phyloP scores from a whole-genome alignment of 2,888 invertebrate species.

The Andricus curvator region DNA sequence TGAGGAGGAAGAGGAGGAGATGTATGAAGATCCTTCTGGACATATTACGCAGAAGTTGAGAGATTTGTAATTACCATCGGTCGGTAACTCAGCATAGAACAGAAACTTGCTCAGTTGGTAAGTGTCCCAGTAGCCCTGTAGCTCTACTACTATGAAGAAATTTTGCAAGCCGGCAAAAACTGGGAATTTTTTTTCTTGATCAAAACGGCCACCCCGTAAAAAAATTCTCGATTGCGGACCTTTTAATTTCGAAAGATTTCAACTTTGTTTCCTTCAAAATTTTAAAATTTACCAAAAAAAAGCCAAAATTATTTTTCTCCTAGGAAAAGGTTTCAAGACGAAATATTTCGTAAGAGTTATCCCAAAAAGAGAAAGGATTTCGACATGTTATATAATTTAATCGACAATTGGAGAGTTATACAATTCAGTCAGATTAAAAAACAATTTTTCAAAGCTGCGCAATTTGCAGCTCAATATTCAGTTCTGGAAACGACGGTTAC shows the following conservation, averaged over 20 bases:
- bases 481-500: slow-evolving; percentile 87
- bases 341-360: slow-evolving; percentile 84
- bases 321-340: slow-evolving; percentile 79
- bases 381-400: slow-evolving; percentile 85
- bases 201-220: neutral
- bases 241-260: neutral
- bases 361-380: slow-evolving; percentile 87
- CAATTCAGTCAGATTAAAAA: slow-evolving; percentile 83
- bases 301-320: slow-evolving; percentile 13
- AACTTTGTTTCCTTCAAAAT: neutral
- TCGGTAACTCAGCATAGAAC: too few species aligned
- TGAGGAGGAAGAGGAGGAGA: too few species aligned
- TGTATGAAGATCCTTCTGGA: too few species aligned
- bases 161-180: too few species aligned
- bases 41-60: too few species aligned
- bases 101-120: too few species aligned
- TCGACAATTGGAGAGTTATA: slow-evolving; percentile 85
- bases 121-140: too few species aligned
- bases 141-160: too few species aligned
- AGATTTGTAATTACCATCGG: too few species aligned
- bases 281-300: neutral
- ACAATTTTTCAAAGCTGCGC: slow-evolving; percentile 84
- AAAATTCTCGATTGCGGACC: neutral
- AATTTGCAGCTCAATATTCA: slow-evolving; percentile 84
- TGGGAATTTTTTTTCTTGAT: too few species aligned